phyloP scores from a whole-genome alignment of 2,888 invertebrate species.

The Drosophila vallismaia region DNA sequence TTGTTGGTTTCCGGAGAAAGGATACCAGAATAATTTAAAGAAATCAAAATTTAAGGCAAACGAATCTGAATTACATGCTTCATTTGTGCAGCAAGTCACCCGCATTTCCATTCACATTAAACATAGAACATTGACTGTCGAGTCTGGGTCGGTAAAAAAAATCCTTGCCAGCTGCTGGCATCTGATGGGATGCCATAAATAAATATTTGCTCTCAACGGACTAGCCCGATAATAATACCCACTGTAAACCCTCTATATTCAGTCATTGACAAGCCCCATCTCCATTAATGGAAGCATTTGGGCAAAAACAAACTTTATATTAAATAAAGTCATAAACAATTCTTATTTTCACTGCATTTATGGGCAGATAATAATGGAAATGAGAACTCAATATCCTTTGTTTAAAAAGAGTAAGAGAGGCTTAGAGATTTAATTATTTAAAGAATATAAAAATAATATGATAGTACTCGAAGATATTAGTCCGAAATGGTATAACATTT shows the following conservation, averaged over 20 bases:
- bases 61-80: conserved; percentile 27
- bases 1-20: background rate
- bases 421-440: background rate
- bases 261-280: background rate
- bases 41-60: conserved; percentile 5
- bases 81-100: conserved; percentile 31
- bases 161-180: background rate
- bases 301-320: conserved; percentile 67
- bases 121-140: background rate
- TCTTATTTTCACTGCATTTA: background rate
- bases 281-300: background rate
- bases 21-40: conserved; percentile 3
- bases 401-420: background rate
- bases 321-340: conserved; percentile 59
- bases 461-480: no score
- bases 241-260: background rate
- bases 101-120: conserved; percentile 16
- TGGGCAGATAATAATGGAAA: background rate
- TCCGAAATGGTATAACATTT: no score
- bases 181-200: conserved; percentile 3
- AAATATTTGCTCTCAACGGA: conserved; percentile 2
- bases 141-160: background rate
- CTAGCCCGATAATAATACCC: conserved; percentile 14
- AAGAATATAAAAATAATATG: no score
- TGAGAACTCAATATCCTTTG: background rate